Conservation (phyloP, 1,140 invertebrate genomes). For the Drosophila gunungcola region DNA sequence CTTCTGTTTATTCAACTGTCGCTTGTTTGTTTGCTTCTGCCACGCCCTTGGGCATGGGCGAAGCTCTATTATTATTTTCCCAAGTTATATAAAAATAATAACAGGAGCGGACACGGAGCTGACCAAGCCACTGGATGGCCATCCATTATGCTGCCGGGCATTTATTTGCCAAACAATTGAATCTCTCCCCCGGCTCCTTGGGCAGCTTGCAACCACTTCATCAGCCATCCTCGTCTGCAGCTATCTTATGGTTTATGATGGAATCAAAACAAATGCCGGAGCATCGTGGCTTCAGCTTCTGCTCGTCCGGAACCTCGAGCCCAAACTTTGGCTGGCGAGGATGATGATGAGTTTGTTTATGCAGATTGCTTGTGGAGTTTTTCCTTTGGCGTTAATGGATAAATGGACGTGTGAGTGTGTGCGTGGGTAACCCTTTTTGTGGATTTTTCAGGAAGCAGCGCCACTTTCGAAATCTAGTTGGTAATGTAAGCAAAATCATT, state of each 20-base stretch:
- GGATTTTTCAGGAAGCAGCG: slow-evolving; percentile 15
- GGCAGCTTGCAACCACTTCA: slow-evolving; percentile 73
- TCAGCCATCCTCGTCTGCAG: slow-evolving; percentile 65
- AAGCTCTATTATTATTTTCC: slow-evolving; percentile 78
- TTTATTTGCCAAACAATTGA: slow-evolving; percentile 82
- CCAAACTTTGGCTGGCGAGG: slow-evolving; percentile 8
- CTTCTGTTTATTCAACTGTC: slow-evolving; percentile 82
- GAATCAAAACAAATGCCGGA: slow-evolving; percentile 79
- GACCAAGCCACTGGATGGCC: slow-evolving; percentile 46
- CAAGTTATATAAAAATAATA: slow-evolving; percentile 84
- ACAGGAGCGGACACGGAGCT: slow-evolving; percentile 44
- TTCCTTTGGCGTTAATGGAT: slow-evolving; percentile 76
- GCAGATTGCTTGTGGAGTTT: slow-evolving; percentile 77
- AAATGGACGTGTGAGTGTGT: slow-evolving; percentile 58
- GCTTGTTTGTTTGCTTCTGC: slow-evolving; percentile 41
- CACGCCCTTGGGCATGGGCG: slow-evolving; percentile 12
- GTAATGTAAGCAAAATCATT: slow-evolving; percentile 36
- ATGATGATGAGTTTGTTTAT: slow-evolving; percentile 77
- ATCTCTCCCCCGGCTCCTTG: slow-evolving; percentile 57
- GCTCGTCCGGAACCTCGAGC: slow-evolving; percentile 6
- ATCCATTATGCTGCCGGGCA: slow-evolving; percentile 77
- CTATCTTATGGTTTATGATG: slow-evolving; percentile 81
- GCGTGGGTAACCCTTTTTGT: slow-evolving; percentile 29
- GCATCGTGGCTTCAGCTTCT: slow-evolving; percentile 17
- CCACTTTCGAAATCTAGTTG: slow-evolving; percentile 41